These are phyloP conservation scores for Steinernema hermaphroditum DNA, from an alignment of 2,888 invertebrate species.

Conservation along the genomic window DNA sequence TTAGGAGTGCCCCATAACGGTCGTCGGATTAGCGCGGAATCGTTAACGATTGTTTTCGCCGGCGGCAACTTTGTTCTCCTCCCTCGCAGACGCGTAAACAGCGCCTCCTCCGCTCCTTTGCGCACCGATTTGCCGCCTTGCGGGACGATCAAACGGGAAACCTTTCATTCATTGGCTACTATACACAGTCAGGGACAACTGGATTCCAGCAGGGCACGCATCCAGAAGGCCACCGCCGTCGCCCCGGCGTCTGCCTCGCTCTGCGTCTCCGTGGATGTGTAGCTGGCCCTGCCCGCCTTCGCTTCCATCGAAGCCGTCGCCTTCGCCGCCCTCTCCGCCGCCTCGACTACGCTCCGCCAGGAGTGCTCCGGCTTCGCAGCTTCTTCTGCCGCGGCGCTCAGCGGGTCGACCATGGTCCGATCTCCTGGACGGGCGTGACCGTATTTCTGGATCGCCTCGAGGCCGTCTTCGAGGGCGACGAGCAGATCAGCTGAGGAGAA, in stretches of 20 bases:
- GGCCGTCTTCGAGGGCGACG: conserved; percentile 43
- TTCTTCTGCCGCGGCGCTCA: conserved; percentile 43
- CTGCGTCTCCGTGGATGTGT: conserved; percentile 53
- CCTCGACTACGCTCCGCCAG: conserved; percentile 42
- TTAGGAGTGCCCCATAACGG: too few relatives aligned
- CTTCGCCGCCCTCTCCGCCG: conserved; percentile 47
- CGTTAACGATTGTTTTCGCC: conserved; percentile 20
- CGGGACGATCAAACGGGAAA: conserved; percentile 13
- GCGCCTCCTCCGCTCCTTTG: not conserved
- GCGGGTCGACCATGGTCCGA: conserved; percentile 73
- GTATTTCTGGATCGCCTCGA: conserved; percentile 69
- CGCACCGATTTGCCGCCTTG: conserved; percentile 17
- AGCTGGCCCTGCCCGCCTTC: conserved; percentile 55
- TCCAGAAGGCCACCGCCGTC: conserved; percentile 53
- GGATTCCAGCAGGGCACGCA: conserved; percentile 45
- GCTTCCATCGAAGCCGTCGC: conserved; percentile 53
- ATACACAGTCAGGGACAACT: too few relatives aligned
- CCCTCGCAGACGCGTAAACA: not conserved
- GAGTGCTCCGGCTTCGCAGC: conserved; percentile 32
- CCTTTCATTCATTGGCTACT: too few relatives aligned
- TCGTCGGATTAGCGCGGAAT: not conserved
- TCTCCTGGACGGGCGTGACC: conserved; percentile 78
- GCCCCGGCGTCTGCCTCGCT: conserved; percentile 58
- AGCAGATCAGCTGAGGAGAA: conserved; percentile 13
- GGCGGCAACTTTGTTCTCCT: conserved; percentile 26